These are phyloP conservation scores for Cataglyphis livida DNA, from an alignment of 2,888 invertebrate species.

Conservation along the genomic window DNA sequence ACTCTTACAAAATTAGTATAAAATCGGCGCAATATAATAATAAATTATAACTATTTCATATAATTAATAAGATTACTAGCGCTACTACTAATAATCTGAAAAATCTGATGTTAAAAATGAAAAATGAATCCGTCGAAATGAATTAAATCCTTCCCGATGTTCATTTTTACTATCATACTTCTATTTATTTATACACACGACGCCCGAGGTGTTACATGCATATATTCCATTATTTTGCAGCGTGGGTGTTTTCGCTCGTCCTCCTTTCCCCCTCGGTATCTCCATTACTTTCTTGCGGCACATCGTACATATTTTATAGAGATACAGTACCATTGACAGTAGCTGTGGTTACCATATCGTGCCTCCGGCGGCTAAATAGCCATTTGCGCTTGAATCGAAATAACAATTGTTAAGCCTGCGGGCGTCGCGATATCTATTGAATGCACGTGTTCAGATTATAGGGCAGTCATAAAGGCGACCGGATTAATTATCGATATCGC, in stretches of 20 bases:
- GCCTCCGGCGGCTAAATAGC: conserved; percentile 15
- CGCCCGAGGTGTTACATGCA: background rate
- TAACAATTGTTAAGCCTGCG: conserved; percentile 27
- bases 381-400: conserved; percentile 15
- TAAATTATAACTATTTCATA: no score
- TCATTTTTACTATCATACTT: background rate
- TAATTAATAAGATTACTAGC: no score
- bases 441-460: background rate
- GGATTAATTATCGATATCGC: background rate
- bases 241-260: conserved; percentile 2
- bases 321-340: conserved; percentile 13
- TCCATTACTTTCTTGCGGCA: background rate
- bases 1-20: no score
- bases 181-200: background rate
- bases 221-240: background rate
- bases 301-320: conserved; percentile 35
- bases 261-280: background rate
- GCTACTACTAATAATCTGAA: no score
- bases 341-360: background rate
- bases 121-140: background rate
- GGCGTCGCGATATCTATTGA: background rate
- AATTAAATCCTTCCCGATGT: conserved; percentile 19
- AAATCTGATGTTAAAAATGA: background rate
- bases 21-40: no score
- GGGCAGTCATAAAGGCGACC: background rate